Base-by-base conservation (phyloP, 2,113 vertebrate species). In the Dascyllus trimaculatus region DNA sequence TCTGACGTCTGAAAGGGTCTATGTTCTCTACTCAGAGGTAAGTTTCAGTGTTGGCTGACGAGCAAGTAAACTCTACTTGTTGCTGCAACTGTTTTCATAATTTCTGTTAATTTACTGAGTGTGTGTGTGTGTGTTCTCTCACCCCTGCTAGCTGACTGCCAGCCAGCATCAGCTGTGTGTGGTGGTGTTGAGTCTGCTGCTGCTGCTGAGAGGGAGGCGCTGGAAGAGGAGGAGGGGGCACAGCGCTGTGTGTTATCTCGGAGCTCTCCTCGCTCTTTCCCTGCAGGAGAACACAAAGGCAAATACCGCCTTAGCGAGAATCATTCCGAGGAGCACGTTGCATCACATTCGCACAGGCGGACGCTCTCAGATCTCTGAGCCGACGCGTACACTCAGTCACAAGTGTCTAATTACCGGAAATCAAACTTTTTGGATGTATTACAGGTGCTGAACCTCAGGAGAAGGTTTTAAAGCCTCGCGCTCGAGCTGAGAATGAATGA, bases 91-190 rank as follows among this genome's bases (percentile, higher is more conserved):
- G 4, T 13, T 52, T 0, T 29, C 24, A 43, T 0, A 0, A 48
- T 53, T 25, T 11, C 22, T 8, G n/a, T 22, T 4, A 6, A 4
- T 46, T 46, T 54, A 9, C 32, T 74, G 49, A 49, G 19, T 49
- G 18, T 70, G 21, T 48, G 38, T 9, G 29, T 43, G 46, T 53
- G 62, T 46, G 59, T 72, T 7, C 35, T 18, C 95, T 95, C 88
- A 97, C 97, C 95, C 97, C 97, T 57, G 97, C 97, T 8, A 98
- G 94, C 91, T 97, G 97, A 89, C 95, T 96, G 74, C 96, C 96
- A 0, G 96, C 96, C 81, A 98, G 90, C 96, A 98, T 97, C 87
- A 97, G 95, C 82, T 98, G 97, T 67, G 96, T 95, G 90, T 97
- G 96, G 86, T 96, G 96, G 86, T 95, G 96, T 57, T 96, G 95